Evolutionary conservation across 2,797 vertebrate species (phyloP).

Genomic region (Gymnodraco acuticeps): DNA sequence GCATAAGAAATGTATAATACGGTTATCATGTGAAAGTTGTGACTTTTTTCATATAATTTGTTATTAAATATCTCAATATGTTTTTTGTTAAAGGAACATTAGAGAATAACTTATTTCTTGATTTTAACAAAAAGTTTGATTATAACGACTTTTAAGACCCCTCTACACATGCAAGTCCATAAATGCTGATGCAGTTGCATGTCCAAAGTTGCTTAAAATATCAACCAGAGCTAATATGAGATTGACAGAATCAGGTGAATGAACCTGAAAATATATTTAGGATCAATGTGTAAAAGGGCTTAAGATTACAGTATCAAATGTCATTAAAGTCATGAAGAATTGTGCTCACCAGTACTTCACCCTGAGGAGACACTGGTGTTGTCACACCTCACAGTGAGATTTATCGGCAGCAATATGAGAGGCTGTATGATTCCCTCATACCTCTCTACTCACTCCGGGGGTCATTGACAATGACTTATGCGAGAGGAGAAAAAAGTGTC

Average conservation of each 20-base stretch:
- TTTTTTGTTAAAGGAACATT: neutral
- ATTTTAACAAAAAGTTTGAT: neutral
- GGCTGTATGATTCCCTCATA: constrained; percentile 70
- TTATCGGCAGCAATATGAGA: constrained; percentile 66
- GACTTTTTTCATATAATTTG: no score
- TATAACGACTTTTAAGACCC: neutral
- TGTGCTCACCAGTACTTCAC: constrained; percentile 40
- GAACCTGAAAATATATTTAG: constrained; percentile 4
- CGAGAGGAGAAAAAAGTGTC: constrained; percentile 65
- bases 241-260: constrained; percentile 17
- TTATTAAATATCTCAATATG: neutral
- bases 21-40: neutral
- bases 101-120: neutral
- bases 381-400: constrained; percentile 67
- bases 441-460: constrained; percentile 72
- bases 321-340: constrained; percentile 28
- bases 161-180: neutral
- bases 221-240: neutral
- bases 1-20: constrained; percentile 16
- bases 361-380: constrained; percentile 41
- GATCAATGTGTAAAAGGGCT: constrained; percentile 4
- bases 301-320: constrained; percentile 30
- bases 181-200: neutral
- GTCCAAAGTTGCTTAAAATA: neutral
- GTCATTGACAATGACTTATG: constrained; percentile 77